Evolutionary conservation across 2,113 vertebrate species (phyloP), one percentile per base, ranked within the genome.

Genomic region (Corythoichthys haematopterus): DNA sequence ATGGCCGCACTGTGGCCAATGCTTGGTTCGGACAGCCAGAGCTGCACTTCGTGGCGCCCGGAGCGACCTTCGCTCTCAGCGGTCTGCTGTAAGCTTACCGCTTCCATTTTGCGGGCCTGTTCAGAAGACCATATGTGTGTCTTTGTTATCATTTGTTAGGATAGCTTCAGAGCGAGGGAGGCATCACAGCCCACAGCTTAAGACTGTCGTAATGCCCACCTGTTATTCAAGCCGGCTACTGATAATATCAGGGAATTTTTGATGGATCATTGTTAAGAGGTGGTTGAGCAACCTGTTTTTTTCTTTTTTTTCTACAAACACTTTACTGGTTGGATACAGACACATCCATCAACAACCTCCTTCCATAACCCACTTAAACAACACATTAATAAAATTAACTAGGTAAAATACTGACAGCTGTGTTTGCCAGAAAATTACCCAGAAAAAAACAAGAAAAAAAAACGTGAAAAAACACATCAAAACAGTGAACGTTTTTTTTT

Each of bases 61-160:
- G 77, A 69, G 77, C 84, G 81, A 87, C 84, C 86, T 88, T 86
- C 84, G 81, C 82, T 86, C 81, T 83, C 84, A 43, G 69, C 67
- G 16, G 75, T 71, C 75, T 36, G 76, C 76, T 83, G 85, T 80
- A 68, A 80, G 81, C 81, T 66, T 20, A 66, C 69, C 45, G 87
- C 85, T 88, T 88, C 88, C 90, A 88, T 89, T 91, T 85, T 90
- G 86, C 85, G 80, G 80, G 72, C 78, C 82, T 78, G 75, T 89
- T 91, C 81, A 64, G 70, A 71, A 68, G 80, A 80, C 84, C 90
- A 89, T 87, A 86, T 90, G 88, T 85, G 89, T 65, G 72, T 72
- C 82, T 87, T 88, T 90, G 87, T 88, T 89, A 37, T 89, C 80
- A 71, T 85, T 80, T 82, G 70, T 80, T 55, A n/a, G 78, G 83